Conservation (phyloP, 2,888 invertebrate genomes). For the Drosophila hamatofila region DNA sequence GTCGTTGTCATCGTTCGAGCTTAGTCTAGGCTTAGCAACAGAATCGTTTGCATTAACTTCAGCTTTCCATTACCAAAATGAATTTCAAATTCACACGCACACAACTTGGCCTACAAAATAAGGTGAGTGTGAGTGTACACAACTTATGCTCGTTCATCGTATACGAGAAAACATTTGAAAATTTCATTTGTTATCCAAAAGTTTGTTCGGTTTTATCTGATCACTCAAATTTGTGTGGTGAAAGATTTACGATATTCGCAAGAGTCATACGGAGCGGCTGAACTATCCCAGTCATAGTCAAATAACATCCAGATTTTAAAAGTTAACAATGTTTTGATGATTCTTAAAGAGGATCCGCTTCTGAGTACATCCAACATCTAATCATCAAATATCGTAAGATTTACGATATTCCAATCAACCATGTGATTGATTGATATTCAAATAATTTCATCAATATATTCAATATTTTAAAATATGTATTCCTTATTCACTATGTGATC, state of each 20-base stretch:
- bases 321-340: too few relatives aligned
- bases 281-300: background rate
- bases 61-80: background rate
- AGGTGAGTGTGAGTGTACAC: background rate
- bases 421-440: background rate
- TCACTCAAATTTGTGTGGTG: background rate
- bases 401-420: background rate
- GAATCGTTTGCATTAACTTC: slow-evolving; percentile 5
- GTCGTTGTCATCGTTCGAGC: slow-evolving; percentile 21
- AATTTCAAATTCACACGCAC: slow-evolving; percentile 57
- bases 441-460: background rate
- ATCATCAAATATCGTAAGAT: background rate
- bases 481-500: too few relatives aligned
- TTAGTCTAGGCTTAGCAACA: slow-evolving; percentile 19
- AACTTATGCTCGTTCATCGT: background rate
- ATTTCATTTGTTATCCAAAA: background rate
- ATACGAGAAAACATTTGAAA: background rate
- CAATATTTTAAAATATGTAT: too few relatives aligned
- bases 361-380: background rate
- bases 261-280: background rate
- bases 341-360: too few relatives aligned
- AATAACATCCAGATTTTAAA: background rate
- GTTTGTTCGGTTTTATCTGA: background rate
- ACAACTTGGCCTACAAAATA: slow-evolving; percentile 5
- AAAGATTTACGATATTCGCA: background rate